Conservation (phyloP, 2,888 invertebrate species). For the Latrodectus elegans region DNA sequence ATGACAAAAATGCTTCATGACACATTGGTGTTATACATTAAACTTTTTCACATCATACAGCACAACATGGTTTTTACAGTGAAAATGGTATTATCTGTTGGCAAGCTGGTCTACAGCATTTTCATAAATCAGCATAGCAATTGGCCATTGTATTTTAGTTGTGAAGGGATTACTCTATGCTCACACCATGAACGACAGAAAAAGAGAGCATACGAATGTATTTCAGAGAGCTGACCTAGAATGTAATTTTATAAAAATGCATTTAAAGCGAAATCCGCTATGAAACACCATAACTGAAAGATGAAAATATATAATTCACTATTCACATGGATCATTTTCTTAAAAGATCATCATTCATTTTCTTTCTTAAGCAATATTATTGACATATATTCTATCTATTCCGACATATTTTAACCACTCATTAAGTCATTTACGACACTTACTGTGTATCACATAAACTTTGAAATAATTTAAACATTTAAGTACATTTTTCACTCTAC, state of each 20-base stretch:
- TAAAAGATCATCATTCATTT: neutral
- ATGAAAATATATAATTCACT: neutral
- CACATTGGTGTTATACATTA: conserved; percentile 46
- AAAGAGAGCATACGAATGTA: neutral
- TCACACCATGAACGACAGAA: conserved; percentile 23
- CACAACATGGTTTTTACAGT: conserved; percentile 63
- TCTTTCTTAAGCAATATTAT: neutral
- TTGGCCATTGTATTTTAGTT: conserved; percentile 28
- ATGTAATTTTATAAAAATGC: neutral
- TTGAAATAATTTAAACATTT: conserved; percentile 7
- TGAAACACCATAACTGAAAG: neutral
- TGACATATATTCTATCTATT: neutral
- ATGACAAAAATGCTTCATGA: conserved; percentile 49
- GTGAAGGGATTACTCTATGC: conserved; percentile 9
- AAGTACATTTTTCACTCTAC: neutral
- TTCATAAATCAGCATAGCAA: conserved; percentile 33
- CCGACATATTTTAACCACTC: neutral
- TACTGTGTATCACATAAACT: conserved; percentile 49
- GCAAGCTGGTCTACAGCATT: conserved; percentile 65
- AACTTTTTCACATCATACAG: conserved; percentile 54
- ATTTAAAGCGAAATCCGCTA: neutral
- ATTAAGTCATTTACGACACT: conserved; percentile 10
- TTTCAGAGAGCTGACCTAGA: no score
- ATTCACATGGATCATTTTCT: no score
- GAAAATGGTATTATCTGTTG: conserved; percentile 49